Base-by-base conservation (phyloP, 2,888 invertebrate species). In the Dione juno region DNA sequence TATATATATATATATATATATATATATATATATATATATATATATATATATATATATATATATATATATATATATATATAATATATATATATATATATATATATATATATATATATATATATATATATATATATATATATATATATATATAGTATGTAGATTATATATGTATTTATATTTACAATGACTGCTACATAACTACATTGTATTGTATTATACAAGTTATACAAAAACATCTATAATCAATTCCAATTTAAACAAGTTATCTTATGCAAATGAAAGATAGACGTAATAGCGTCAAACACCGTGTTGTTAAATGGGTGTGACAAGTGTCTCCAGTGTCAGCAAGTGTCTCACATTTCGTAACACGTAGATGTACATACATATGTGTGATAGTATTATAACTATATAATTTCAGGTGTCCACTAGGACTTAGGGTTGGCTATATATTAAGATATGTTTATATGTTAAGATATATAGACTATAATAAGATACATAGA, bases 301-400 rank as follows among this genome's bases (percentile, higher is more conserved):
- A 66, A 57, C 63, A 67, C 63, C 66, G 59, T 59, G 67, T 21
- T 43, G 43, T 70, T 74, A 74, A 75, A 73, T 73, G 61, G 77
- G 75, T 72, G 75, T 74, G 74, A 77, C 78, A 70, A 70, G 52
- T 73, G 74, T 77, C 75, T 77, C 75, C 65, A 66, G 70, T 78
- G 75, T 77, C 77, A 77, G 75, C 75, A 61, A 67, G 72, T 65
- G 68, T 67, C 66, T 75, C 72, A 73, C 52, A 74, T 78, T 77
- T 76, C 76, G 75, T 66, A 76, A 78, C 67, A 58, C 57, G 10
- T 9, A 48, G 10, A 48, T 10, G 16, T 19, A 10, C 48, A 10
- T 48, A 11, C 35, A 1, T 53, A 64, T 67, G 69, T 71, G 66
- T 69, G 71, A 52, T 75, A 74, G 70, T 74, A 45, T 63, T 68